These are phyloP conservation scores for Rhingia rostrata DNA, from an alignment of 2,888 invertebrate genomes.

Conservation along the genomic window DNA sequence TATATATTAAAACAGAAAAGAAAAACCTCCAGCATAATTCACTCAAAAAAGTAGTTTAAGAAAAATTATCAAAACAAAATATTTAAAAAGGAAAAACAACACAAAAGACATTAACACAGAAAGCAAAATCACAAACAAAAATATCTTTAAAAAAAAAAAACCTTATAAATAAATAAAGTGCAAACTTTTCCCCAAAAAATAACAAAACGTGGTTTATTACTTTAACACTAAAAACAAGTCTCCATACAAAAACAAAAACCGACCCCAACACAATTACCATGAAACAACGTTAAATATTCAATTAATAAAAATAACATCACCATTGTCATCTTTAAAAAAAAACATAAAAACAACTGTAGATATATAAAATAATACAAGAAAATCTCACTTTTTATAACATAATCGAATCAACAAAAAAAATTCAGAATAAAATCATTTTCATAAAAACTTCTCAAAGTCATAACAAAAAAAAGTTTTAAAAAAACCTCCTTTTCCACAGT, in stretches of 20 bases:
- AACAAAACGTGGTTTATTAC: slow-evolving; percentile 63
- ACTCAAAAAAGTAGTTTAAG: slow-evolving; percentile 51
- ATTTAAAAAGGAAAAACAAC: slow-evolving; percentile 35
- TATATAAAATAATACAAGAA: not conserved
- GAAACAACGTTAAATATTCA: slow-evolving; percentile 38
- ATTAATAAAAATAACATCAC: slow-evolving; percentile 37
- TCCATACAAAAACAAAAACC: slow-evolving; percentile 40
- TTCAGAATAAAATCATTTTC: slow-evolving; percentile 36
- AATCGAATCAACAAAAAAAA: slow-evolving; percentile 26
- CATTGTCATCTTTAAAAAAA: slow-evolving; percentile 42
- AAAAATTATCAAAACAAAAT: slow-evolving; percentile 35
- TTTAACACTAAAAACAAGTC: slow-evolving; percentile 38
- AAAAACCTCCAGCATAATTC: slow-evolving; percentile 29
- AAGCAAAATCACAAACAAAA: slow-evolving; percentile 29
- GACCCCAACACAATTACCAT: slow-evolving; percentile 31
- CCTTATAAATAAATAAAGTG: slow-evolving; percentile 48
- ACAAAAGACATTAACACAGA: slow-evolving; percentile 50
- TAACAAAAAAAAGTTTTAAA: slow-evolving; percentile 5
- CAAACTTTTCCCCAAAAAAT: slow-evolving; percentile 55
- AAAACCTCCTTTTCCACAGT: slow-evolving; percentile 5
- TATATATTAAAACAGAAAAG: slow-evolving; percentile 36
- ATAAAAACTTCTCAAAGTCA: slow-evolving; percentile 31
- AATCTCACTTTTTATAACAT: slow-evolving; percentile 62
- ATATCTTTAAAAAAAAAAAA: slow-evolving; percentile 10
- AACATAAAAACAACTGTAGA: slow-evolving; percentile 35